These are phyloP conservation scores for Exephanes ischioxanthus DNA, from an alignment of 2,888 invertebrate species.

Conservation along the genomic window DNA sequence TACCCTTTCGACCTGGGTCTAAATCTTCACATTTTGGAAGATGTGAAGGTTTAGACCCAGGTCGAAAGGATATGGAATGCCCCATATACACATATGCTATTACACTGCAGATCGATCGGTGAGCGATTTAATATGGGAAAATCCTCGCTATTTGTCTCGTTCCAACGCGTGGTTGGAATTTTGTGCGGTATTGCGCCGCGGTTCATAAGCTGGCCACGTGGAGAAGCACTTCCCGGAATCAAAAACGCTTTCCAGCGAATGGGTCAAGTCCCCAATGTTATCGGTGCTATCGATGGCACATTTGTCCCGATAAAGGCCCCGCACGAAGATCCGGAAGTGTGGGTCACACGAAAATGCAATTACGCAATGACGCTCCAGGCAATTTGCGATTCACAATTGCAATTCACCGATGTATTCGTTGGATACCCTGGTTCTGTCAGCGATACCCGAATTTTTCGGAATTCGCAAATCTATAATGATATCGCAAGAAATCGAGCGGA, in stretches of 20 bases:
- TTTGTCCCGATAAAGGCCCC: slow-evolving; percentile 73
- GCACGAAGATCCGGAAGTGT: slow-evolving; percentile 66
- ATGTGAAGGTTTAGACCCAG: too few species aligned
- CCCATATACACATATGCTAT: too few species aligned
- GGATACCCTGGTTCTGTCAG: slow-evolving; percentile 73
- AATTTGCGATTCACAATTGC: slow-evolving; percentile 66
- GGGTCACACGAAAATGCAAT: slow-evolving; percentile 71
- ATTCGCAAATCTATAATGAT: slow-evolving; percentile 67
- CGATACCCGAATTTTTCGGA: slow-evolving; percentile 68
- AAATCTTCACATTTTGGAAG: too few species aligned
- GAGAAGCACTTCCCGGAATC: slow-evolving; percentile 45
- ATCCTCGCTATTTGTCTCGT: slow-evolving; percentile 50
- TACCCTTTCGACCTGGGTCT: too few species aligned
- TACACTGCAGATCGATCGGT: slow-evolving; percentile 21
- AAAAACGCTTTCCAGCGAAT: slow-evolving; percentile 57
- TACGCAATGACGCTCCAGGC: slow-evolving; percentile 72
- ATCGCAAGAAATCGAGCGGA: slow-evolving; percentile 25
- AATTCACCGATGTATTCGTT: slow-evolving; percentile 70
- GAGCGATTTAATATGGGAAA: slow-evolving; percentile 59
- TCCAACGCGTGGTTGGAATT: slow-evolving; percentile 20
- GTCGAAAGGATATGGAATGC: too few species aligned
- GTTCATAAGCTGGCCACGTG: slow-evolving; percentile 67
- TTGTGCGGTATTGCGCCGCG: slow-evolving; percentile 49
- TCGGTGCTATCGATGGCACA: slow-evolving; percentile 73
- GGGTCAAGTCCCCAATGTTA: slow-evolving; percentile 61